phyloP scores from a whole-genome alignment of 2,888 invertebrate species.

The Dolichopus griseipennis region DNA sequence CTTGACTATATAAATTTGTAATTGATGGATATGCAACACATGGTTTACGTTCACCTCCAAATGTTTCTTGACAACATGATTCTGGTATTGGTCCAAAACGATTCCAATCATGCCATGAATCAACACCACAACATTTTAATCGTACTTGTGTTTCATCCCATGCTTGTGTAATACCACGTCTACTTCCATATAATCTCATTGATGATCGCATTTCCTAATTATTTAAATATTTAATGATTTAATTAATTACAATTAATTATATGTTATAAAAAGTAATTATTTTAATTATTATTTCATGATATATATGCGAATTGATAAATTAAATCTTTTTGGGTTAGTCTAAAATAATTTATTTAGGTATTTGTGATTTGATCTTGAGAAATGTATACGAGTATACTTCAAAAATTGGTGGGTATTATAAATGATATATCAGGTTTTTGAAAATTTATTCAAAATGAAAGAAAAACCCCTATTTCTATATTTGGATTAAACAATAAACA shows the following conservation, averaged over 20 bases:
- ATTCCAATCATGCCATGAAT: constrained; percentile 65
- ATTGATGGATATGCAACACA: constrained; percentile 38
- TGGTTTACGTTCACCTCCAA: constrained; percentile 44
- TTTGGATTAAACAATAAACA: too few relatives aligned
- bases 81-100: constrained; percentile 63
- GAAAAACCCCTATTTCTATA: too few relatives aligned
- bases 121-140: constrained; percentile 77
- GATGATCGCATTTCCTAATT: constrained; percentile 63
- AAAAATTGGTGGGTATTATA: too few relatives aligned
- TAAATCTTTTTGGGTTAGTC: too few relatives aligned
- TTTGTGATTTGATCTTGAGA: too few relatives aligned
- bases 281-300: too few relatives aligned
- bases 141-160: constrained; percentile 84
- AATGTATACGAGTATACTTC: too few relatives aligned
- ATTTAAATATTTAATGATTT: not conserved
- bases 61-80: constrained; percentile 65
- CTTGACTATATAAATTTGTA: constrained; percentile 52
- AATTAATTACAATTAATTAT: not conserved
- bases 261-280: too few relatives aligned
- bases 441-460: too few relatives aligned
- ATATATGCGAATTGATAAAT: too few relatives aligned
- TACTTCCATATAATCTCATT: constrained; percentile 62
- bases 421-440: too few relatives aligned
- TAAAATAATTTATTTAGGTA: too few relatives aligned
- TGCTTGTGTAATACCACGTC: constrained; percentile 61